phyloP scores from a whole-genome alignment of 1,140 invertebrate species.

The Thrips palmi region DNA sequence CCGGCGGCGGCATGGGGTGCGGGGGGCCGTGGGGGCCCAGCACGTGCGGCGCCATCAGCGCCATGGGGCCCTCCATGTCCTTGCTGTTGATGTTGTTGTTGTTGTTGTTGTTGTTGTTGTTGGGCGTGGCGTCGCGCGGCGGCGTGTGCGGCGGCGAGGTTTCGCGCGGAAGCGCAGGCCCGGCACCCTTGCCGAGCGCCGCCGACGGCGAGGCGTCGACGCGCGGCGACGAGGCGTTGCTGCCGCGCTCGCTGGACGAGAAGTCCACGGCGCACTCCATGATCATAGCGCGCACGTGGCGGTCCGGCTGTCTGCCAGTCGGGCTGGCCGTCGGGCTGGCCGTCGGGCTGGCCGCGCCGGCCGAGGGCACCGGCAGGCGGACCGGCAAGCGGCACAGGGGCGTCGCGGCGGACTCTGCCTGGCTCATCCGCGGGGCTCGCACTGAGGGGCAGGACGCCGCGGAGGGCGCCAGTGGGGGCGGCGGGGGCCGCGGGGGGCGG shows the following conservation, averaged over 20 bases:
- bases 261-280: conserved; percentile 21
- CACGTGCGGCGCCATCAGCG: conserved; percentile 28
- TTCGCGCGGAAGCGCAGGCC: too few species aligned
- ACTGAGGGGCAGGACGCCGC: too few species aligned
- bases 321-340: too few species aligned
- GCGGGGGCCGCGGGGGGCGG: too few species aligned
- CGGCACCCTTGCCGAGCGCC: conserved; percentile 26
- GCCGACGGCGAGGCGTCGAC: conserved; percentile 23
- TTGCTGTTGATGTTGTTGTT: too few species aligned
- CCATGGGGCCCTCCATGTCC: conserved; percentile 23
- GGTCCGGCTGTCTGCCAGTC: conserved; percentile 10
- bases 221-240: conserved; percentile 27
- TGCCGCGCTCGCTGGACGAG: conserved; percentile 23
- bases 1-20: too few species aligned
- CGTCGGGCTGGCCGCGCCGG: too few species aligned
- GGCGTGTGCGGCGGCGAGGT: conserved; percentile 25
- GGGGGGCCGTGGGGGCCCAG: conserved; percentile 39
- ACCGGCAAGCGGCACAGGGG: too few species aligned
- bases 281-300: conserved; percentile 26
- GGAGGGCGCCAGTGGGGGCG: too few species aligned
- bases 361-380: too few species aligned
- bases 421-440: conserved; percentile 11
- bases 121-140: conserved; percentile 21
- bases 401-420: conserved; percentile 4
- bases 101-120: conserved; percentile 25